Percentiles rank a stretch among this genome's conserved stretches.
phyloP scores from a whole-genome alignment of 2,888 invertebrate genomes.

The Iphiclides podalirius region DNA sequence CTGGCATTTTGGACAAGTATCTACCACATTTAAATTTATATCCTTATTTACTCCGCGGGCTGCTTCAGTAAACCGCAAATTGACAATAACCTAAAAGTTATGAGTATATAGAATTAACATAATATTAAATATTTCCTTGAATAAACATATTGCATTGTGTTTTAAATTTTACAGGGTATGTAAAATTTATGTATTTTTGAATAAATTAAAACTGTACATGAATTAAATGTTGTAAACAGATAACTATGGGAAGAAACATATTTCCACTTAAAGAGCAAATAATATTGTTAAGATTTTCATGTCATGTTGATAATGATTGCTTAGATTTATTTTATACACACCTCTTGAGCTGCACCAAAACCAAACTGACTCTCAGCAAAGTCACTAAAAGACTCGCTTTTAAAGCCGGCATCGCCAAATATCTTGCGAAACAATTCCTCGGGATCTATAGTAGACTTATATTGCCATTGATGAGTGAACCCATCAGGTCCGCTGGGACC shows the following conservation, averaged over 20 bases:
- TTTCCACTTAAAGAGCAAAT: too few species aligned
- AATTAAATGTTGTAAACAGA: too few species aligned
- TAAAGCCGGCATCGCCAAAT: slow-evolving; percentile 92
- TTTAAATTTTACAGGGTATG: too few species aligned
- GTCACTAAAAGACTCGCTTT: slow-evolving; percentile 85
- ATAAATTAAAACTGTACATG: too few species aligned
- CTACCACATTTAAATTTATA: slow-evolving; percentile 93
- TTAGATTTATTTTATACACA: too few species aligned
- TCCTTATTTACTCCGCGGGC: slow-evolving; percentile 98
- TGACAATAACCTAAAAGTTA: slow-evolving; percentile 15
- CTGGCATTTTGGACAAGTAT: slow-evolving; percentile 93
- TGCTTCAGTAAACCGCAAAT: slow-evolving; percentile 95
- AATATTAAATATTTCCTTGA: neutral
- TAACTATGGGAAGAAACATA: too few species aligned
- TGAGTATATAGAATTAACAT: too few species aligned
- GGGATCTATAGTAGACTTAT: slow-evolving; percentile 94
- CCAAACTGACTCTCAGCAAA: slow-evolving; percentile 94
- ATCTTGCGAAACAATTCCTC: slow-evolving; percentile 98
- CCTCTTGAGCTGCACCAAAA: slow-evolving; percentile 95
- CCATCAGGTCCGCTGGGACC: slow-evolving; percentile 79
- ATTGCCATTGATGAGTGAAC: slow-evolving; percentile 90
- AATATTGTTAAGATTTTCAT: too few species aligned
- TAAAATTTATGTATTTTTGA: too few species aligned
- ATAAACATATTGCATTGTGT: neutral
- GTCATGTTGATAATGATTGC: too few species aligned